Conservation (phyloP, 2,888 invertebrate species). For the Dryobota labecula region DNA sequence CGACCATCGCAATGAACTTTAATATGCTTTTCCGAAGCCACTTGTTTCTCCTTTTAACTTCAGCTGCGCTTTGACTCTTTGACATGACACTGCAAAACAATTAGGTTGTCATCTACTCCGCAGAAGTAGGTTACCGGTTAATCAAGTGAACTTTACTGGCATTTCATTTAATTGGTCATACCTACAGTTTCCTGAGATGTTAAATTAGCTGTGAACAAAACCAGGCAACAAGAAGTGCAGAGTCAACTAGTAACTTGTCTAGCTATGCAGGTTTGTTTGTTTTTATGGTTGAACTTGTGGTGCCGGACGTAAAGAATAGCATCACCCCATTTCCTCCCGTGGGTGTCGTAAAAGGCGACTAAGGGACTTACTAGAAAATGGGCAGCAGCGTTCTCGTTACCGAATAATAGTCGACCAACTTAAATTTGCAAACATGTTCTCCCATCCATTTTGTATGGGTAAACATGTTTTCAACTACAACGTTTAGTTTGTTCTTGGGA, state of each 20-base stretch:
- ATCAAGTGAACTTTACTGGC: background rate
- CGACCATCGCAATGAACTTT: background rate
- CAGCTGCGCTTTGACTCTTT: conserved; percentile 36
- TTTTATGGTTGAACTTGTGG: too few relatives aligned
- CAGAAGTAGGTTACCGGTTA: conserved; percentile 37
- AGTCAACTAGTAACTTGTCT: background rate
- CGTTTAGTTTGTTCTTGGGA: too few relatives aligned
- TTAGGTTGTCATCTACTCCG: conserved; percentile 27
- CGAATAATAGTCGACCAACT: too few relatives aligned
- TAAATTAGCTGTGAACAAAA: conserved; percentile 5
- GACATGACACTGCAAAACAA: conserved; percentile 35
- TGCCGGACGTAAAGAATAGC: too few relatives aligned
- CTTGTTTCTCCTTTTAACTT: conserved; percentile 15
- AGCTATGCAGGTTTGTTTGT: background rate
- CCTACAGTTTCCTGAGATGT: background rate
- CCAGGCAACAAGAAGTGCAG: background rate
- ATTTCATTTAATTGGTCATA: conserved; percentile 6
- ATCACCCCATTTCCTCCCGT: too few relatives aligned
- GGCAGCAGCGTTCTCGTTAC: too few relatives aligned
- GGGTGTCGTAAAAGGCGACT: too few relatives aligned
- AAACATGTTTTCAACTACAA: too few relatives aligned
- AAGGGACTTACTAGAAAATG: too few relatives aligned
- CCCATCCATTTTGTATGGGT: too few relatives aligned
- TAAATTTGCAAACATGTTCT: too few relatives aligned
- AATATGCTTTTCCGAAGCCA: conserved; percentile 18